Percentiles rank a stretch among this genome's conserved stretches.
Evolutionary conservation across 2,888 invertebrate genomes (phyloP).

Genomic region (Monopis laevigella): DNA sequence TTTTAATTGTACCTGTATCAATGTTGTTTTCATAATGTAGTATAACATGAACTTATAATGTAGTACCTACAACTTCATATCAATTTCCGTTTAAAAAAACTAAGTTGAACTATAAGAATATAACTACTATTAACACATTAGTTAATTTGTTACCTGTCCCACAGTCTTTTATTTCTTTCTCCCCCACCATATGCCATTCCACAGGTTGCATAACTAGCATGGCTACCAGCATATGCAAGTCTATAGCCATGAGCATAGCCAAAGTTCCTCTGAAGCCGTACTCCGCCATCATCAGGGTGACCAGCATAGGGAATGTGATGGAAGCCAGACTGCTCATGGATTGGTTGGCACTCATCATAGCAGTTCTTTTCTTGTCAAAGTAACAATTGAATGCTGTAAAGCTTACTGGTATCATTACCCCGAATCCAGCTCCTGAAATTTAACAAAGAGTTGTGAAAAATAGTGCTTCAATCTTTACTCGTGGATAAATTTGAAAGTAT

Average conservation of each 20-base stretch:
- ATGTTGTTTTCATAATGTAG: too few species aligned
- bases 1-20: too few species aligned
- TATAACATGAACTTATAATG: too few species aligned
- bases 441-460: not conserved
- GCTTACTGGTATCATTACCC: slow-evolving; percentile 76
- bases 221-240: slow-evolving; percentile 73
- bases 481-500: too few species aligned
- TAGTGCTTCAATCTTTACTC: too few species aligned
- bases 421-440: slow-evolving; percentile 72
- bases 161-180: too few species aligned
- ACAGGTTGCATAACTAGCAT: slow-evolving; percentile 79
- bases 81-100: too few species aligned
- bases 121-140: too few species aligned
- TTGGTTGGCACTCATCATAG: slow-evolving; percentile 81
- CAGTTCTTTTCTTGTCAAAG: slow-evolving; percentile 73
- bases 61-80: too few species aligned
- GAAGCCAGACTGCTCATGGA: slow-evolving; percentile 73
- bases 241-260: slow-evolving; percentile 72
- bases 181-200: slow-evolving; percentile 71
- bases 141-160: too few species aligned
- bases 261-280: slow-evolving; percentile 79
- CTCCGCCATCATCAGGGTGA: slow-evolving; percentile 66
- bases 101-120: too few species aligned
- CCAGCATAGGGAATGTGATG: slow-evolving; percentile 73
- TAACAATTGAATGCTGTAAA: slow-evolving; percentile 80